Percentiles rank a stretch among this genome's conserved stretches.
These are phyloP conservation scores for Nipponia nippon DNA, from an alignment of 2,113 vertebrate genomes.

Conservation along the genomic window DNA sequence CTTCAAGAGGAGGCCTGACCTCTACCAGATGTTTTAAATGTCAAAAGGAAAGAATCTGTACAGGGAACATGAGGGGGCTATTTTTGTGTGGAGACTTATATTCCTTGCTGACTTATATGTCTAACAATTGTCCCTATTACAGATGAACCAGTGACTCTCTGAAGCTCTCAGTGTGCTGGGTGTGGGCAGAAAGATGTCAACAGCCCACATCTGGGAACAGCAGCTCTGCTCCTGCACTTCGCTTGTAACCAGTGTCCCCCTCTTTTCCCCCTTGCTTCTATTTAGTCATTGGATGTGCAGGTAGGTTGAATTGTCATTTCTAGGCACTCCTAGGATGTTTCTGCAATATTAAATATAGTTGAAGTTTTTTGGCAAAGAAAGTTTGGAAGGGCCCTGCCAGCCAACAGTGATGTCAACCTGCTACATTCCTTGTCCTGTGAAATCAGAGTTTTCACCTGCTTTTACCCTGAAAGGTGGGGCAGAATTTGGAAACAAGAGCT, in stretches of 20 bases:
- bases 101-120: not conserved
- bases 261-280: not conserved
- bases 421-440: not conserved
- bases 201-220: rapidly evolving
- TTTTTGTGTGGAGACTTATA: not conserved
- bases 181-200: not conserved
- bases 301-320: not conserved
- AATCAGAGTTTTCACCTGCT: not conserved
- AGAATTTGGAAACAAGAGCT: not conserved
- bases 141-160: not conserved
- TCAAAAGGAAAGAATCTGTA: not conserved
- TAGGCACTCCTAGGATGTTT: not conserved
- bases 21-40: not conserved
- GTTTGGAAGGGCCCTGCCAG: not conserved
- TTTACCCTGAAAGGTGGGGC: not conserved
- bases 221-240: not conserved
- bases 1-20: not conserved
- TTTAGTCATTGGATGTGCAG: not conserved
- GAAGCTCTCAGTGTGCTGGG: not conserved
- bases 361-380: not conserved
- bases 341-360: not conserved
- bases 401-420: not conserved
- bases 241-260: rapidly evolving
- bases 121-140: not conserved
- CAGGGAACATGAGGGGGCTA: not conserved